These are phyloP conservation scores for Phoenoteleia sp. DNA, from an alignment of 2,888 invertebrate genomes.

Conservation along the genomic window DNA sequence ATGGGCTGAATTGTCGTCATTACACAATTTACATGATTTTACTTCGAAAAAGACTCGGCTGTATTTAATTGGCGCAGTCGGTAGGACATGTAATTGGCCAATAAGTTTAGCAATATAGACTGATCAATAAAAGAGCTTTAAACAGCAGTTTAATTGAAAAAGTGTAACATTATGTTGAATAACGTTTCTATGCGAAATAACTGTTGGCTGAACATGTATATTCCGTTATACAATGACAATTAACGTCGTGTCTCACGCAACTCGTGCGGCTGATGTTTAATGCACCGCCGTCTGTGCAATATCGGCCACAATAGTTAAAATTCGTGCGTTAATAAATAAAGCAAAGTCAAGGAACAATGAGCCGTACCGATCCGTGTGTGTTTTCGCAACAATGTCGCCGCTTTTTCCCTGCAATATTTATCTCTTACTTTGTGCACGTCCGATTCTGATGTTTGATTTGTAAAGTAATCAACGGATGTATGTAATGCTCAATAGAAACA, in stretches of 20 bases:
- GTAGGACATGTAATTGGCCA: conserved; percentile 33
- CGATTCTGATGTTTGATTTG: too few relatives aligned
- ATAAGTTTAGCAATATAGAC: neutral
- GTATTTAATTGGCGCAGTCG: too few relatives aligned
- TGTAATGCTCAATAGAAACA: too few relatives aligned
- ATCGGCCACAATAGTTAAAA: conserved; percentile 26
- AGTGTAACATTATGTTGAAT: conserved; percentile 44
- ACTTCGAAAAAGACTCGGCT: too few relatives aligned
- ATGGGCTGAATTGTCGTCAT: too few relatives aligned
- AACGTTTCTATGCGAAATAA: conserved; percentile 55
- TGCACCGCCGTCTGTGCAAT: conserved; percentile 36
- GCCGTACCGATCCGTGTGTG: neutral
- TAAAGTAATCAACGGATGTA: too few relatives aligned
- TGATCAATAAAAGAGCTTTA: conserved; percentile 26
- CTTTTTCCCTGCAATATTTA: conserved; percentile 9
- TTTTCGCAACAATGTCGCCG: conserved; percentile 27
- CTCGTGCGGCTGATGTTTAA: conserved; percentile 55
- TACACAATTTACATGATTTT: too few relatives aligned
- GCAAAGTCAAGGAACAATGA: conserved; percentile 50
- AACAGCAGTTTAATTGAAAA: conserved; percentile 38
- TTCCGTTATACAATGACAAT: conserved; percentile 69
- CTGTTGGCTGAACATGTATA: conserved; percentile 46
- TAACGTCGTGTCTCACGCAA: conserved; percentile 64
- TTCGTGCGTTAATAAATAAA: conserved; percentile 43
- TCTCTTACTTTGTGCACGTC: too few relatives aligned